Evolutionary conservation across 1,140 invertebrate species (phyloP), one percentile per base, ranked within the genome.

Genomic region (Polypedilum vanderplanki): DNA sequence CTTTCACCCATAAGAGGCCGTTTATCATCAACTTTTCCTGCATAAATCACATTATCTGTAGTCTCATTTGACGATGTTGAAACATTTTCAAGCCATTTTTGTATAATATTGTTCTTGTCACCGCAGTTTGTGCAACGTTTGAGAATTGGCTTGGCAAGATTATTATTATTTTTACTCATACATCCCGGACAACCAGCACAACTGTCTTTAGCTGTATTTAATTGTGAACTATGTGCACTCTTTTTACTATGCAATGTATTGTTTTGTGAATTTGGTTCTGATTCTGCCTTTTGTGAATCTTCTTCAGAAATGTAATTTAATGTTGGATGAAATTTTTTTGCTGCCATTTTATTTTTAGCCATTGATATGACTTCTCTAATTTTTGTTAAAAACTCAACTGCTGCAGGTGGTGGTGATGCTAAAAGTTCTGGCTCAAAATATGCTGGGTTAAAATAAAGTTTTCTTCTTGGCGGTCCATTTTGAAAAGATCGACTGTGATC

Each of bases 321-420:
- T 74, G 88, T 90, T 12, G 93, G 93, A 74, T 90, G 86, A 79
- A 93, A 96, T 70, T 88, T 86, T 83, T 94, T 94, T 0, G 88
- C 85, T 41, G 87, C 86, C 88, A 96, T 93, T 83, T 94, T 94
- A 77, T 92, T 90, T 80, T 94, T 94, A 2, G 93, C 93, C 57
- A 94, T 90, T 17, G 91, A 85, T 76, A 96, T 95, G 7, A 95
- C 93, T 86, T 95, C 93, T 75, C 93, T 87, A 75, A 96, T 94
- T 85, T 94, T 93, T 0, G 88, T 85, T 17, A 95, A 83, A 81
- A 96, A 95, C 84, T 96, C 93, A 75, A 94, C 82, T 20, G 93
- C 92, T 24, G 92, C 93, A 76, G 92, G 91, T 15, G 93, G 93
- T 40, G 93, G 93, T 76, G 91, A 88, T 91, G 90, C 82, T 78